These are phyloP conservation scores for Passer domesticus DNA, from an alignment of 2,113 vertebrate species.

Conservation along the genomic window DNA sequence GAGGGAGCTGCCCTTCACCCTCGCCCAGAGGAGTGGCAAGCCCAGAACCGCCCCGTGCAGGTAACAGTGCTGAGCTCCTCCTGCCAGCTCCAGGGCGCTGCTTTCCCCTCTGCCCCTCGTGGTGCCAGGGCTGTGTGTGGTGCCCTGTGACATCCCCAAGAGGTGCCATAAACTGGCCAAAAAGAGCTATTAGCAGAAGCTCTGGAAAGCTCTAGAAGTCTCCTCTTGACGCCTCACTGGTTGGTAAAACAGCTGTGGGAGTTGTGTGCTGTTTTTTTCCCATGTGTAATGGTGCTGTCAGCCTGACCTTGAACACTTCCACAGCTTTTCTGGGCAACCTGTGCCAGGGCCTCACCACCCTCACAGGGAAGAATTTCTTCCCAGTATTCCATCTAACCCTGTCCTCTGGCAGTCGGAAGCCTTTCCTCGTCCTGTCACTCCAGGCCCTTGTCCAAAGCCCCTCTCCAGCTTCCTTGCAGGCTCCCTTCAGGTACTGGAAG, in stretches of 20 bases:
- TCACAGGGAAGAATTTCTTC: neutral
- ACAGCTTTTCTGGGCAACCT: neutral
- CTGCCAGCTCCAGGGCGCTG: neutral
- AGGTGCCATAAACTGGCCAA: neutral
- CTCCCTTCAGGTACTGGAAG: neutral
- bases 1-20: conserved; percentile 20
- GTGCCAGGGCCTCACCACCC: neutral
- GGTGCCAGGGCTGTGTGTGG: neutral
- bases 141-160: neutral
- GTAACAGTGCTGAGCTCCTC: neutral
- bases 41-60: neutral
- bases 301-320: neutral
- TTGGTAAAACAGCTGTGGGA: neutral
- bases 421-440: neutral
- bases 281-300: accelerated
- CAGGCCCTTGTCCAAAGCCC: neutral
- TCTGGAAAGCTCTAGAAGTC: neutral
- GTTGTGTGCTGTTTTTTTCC: accelerated
- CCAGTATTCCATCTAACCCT: neutral
- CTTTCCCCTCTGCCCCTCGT: neutral
- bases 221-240: accelerated
- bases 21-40: neutral
- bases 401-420: neutral
- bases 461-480: too few species aligned
- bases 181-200: neutral